A percentile compares a stretch with the other conserved stretches of the same genome.
Evolutionary conservation across 2,888 invertebrate species (phyloP).

Genomic region (Ceratothoa steindachneri): DNA sequence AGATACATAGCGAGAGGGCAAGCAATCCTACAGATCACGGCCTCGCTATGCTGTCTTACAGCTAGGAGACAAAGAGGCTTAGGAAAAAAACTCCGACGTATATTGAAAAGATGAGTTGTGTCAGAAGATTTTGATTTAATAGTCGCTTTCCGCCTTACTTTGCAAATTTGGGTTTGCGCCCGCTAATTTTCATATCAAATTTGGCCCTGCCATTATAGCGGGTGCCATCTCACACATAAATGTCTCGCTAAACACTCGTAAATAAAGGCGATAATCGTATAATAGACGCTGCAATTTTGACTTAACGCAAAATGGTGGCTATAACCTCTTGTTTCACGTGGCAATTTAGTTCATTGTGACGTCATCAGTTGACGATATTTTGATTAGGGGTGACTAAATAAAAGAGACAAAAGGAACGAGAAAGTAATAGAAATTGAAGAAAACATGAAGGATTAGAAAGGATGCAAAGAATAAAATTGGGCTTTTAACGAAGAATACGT

Average conservation of each 20-base stretch:
- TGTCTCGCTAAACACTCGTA: conserved; percentile 1
- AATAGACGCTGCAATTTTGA: neutral
- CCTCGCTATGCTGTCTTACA: too few relatives aligned
- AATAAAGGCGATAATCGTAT: conserved; percentile 9
- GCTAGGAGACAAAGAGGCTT: too few relatives aligned
- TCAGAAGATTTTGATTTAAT: neutral
- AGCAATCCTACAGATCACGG: too few relatives aligned
- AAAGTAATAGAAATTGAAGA: too few relatives aligned
- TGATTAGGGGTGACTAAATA: neutral
- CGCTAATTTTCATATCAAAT: conserved; percentile 7
- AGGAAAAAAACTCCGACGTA: too few relatives aligned
- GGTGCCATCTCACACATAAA: neutral
- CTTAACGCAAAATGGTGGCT: neutral
- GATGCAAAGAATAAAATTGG: too few relatives aligned
- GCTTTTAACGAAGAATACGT: too few relatives aligned
- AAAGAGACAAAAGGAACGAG: too few relatives aligned
- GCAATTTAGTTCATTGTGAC: neutral
- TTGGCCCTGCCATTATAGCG: neutral
- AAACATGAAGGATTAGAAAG: too few relatives aligned
- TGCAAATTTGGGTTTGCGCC: neutral
- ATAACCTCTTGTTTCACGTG: neutral
- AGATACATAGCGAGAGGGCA: too few relatives aligned
- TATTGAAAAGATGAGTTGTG: too few relatives aligned
- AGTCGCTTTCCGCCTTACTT: neutral
- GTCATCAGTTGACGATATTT: neutral